Evolutionary conservation across 2,888 invertebrate species (phyloP), one percentile per base, ranked within the genome.

Genomic region (Spatulosminthurus flaviceps): DNA sequence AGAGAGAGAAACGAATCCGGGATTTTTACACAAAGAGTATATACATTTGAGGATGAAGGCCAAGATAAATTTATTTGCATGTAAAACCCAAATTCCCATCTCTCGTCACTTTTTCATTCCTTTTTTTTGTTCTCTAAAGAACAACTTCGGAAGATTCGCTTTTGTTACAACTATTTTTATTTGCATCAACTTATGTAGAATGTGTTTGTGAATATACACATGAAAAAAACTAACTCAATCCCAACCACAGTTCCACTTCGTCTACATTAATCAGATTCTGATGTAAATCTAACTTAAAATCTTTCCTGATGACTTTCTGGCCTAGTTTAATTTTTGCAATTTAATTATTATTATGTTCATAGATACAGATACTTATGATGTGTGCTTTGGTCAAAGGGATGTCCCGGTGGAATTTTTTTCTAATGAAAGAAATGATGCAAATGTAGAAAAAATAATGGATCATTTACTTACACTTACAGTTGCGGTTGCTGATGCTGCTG

Each of bases 41-140:
- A 51, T 19, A 11, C 16, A 9, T n/a, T 51, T 19, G 51, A 19
- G 51, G 51, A 51, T 51, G 51, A 64, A 64, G 64, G 29, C 67
- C 26, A 67, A 67, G 67, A 67, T 67, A 13, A 67, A 67, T 67
- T 67, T 67, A 67, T 67, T 67, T 67, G 29, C 67, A 67, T 67
- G 67, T 28, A 67, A 67, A 67, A 28, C 67, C 67, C 67, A 26
- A 28, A 67, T 26, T 67, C 67, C 67, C 67, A 9, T 4, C 28
- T 67, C 67, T 67, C 67, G 67, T 67, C 67, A 67, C 28, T 28
- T 67, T 67, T 28, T 67, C 28, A 67, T 67, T 67, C 26, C 28
- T 29, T 26, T 19, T 29, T 67, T 24, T 67, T 5, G n/a, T n/a
- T n/a, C n/a, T n/a, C 22, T 2, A 64, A 16, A n/a, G 7, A 26